phyloP scores from a whole-genome alignment of 2,888 invertebrate species.

The Pycnomerus fuliginosus region DNA sequence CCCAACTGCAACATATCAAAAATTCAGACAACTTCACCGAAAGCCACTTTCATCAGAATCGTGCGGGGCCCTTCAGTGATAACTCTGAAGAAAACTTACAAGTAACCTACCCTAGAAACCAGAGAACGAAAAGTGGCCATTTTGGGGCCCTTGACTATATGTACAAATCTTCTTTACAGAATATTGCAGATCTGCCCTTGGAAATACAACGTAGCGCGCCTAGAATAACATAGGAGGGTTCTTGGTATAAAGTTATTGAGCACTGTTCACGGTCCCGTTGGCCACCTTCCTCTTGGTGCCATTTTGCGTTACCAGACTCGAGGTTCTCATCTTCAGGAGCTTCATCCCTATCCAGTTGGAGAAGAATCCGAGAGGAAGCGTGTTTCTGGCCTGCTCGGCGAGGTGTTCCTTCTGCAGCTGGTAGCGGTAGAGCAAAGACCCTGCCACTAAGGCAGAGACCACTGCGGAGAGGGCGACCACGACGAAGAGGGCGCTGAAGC shows the following conservation, averaged over 20 bases:
- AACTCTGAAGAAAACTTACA: too few relatives aligned
- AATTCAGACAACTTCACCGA: too few relatives aligned
- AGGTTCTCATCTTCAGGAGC: slow-evolving; percentile 57
- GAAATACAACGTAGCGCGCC: background rate
- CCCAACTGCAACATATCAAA: too few relatives aligned
- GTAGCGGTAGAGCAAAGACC: slow-evolving; percentile 54
- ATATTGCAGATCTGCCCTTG: slow-evolving; percentile 27
- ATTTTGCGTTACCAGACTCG: slow-evolving; percentile 7
- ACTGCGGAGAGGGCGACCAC: slow-evolving; percentile 85
- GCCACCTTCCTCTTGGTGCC: slow-evolving; percentile 27
- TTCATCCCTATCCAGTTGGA: slow-evolving; percentile 74
- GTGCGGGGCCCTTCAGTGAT: too few relatives aligned
- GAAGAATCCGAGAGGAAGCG: slow-evolving; percentile 61
- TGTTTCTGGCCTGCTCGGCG: slow-evolving; percentile 56
- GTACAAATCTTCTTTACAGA: too few relatives aligned
- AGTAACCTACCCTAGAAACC: too few relatives aligned
- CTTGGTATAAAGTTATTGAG: too few relatives aligned
- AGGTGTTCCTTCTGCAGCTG: slow-evolving; percentile 73
- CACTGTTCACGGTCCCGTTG: too few relatives aligned
- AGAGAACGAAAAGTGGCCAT: too few relatives aligned
- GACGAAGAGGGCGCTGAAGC: slow-evolving; percentile 86
- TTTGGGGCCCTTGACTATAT: too few relatives aligned
- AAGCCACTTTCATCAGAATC: too few relatives aligned
- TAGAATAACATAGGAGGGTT: background rate
- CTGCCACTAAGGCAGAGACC: slow-evolving; percentile 83